Percentiles rank a stretch among this genome's conserved stretches.
Evolutionary conservation across 2,113 vertebrate genomes (phyloP).

Genomic region (Grammomys surdaster): DNA sequence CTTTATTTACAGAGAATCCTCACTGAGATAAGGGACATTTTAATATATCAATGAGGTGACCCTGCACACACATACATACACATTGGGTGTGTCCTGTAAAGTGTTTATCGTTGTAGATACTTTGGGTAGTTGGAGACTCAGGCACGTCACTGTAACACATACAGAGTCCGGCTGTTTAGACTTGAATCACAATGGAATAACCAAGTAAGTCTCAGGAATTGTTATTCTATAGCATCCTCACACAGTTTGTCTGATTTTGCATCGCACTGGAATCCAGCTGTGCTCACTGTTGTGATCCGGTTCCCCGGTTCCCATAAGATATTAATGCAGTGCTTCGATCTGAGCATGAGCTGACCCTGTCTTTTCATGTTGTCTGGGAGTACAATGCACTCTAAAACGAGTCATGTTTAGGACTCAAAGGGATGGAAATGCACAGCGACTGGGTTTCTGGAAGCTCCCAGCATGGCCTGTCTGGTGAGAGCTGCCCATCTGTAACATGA

Average conservation of each 20-base stretch:
- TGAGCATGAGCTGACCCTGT: not conserved
- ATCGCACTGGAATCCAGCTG: not conserved
- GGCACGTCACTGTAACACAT: not conserved
- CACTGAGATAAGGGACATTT: not conserved
- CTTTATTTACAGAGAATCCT: conserved; percentile 11
- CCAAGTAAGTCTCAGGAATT: not conserved
- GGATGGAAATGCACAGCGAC: not conserved
- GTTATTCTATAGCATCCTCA: not conserved
- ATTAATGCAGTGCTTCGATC: conserved; percentile 4
- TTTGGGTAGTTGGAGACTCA: conserved; percentile 10
- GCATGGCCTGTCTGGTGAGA: not conserved
- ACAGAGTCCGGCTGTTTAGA: conserved; percentile 21
- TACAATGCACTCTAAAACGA: not conserved
- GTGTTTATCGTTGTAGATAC: not conserved
- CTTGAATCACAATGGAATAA: conserved; percentile 37
- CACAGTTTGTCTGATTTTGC: conserved; percentile 10
- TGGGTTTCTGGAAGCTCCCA: not conserved
- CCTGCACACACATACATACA: not conserved
- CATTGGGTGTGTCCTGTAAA: conserved; percentile 22
- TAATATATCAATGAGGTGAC: conserved; percentile 26
- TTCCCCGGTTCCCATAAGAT: not conserved
- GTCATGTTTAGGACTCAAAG: conserved; percentile 52
- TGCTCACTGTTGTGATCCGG: conserved; percentile 9
- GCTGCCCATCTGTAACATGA: not conserved
- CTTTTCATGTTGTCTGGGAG: conserved; percentile 46